Evolutionary conservation across 2,888 invertebrate genomes (phyloP), one percentile per base, ranked within the genome.

Genomic region (Nomada goodeniana): DNA sequence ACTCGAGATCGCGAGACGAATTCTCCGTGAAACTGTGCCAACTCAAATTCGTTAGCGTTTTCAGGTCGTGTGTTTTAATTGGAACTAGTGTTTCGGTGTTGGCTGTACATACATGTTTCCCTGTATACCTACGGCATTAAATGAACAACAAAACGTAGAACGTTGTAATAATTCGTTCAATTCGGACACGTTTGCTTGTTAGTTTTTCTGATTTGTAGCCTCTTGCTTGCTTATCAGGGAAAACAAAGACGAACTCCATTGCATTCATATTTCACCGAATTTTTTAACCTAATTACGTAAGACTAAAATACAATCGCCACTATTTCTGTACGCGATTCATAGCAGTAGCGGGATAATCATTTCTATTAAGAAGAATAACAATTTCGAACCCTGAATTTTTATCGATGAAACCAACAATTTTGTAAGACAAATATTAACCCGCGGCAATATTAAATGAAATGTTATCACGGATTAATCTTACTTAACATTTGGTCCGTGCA

Each of bases 1-100:
- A 44, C 44, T n/a, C 50, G 11, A 29, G 36, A 20, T 70, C 60
- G 47, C 7, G 59, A 29, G 53, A 59, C 50, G 55, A 18, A 75
- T 75, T 68, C n/a, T 52, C 29, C 42, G 60, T 68, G 75, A 61
- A 44, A 44, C 75, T 36, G 42, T 75, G 75, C 75, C 75, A 69
- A 75, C 69, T 42, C 60, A 69, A 75, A 75, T 75, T 75, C 75
- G 69, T 75, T 75, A 69, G 71, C 71, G 50, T 52, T 71, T 71
- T 60, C 61, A 60, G 60, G 69, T 60, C 52, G 75, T 15, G 36
- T 11, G 60, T 69, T 75, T 69, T 69, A 68, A 75, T 69, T 29
- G 52, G 50, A 69, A 26, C 20, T 60, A 70, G 47, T 60, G 60
- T 60, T 70, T 29, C 47, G 60, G 18, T 44, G 36, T 20, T 11